Percentiles rank a stretch among this genome's conserved stretches.
Conservation (phyloP, 2,888 invertebrate genomes). For the Notodromas monacha region DNA sequence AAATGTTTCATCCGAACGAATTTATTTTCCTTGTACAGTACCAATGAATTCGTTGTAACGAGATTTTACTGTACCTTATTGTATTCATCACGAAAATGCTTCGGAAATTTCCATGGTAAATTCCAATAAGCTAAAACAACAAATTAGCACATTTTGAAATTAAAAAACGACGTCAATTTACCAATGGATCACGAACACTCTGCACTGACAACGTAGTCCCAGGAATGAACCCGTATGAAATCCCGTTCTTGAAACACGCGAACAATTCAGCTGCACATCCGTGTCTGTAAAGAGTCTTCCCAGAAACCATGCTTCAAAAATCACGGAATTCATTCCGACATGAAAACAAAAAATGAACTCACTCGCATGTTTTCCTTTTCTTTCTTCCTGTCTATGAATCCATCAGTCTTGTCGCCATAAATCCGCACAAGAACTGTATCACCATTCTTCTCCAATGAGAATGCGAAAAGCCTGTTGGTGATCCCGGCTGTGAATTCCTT, state of each 20-base stretch:
- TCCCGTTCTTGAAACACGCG: conserved; percentile 68
- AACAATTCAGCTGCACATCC: conserved; percentile 55
- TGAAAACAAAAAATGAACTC: too few relatives aligned
- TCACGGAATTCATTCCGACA: not conserved
- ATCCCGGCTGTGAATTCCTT: conserved; percentile 81
- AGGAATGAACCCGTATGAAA: conserved; percentile 49
- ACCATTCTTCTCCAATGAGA: conserved; percentile 22
- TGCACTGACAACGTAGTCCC: conserved; percentile 38
- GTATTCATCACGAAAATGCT: too few relatives aligned
- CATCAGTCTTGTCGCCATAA: conserved; percentile 71
- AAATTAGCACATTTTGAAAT: too few relatives aligned
- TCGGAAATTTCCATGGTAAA: too few relatives aligned
- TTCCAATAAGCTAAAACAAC: too few relatives aligned
- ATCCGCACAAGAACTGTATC: conserved; percentile 53
- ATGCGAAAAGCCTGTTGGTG: conserved; percentile 62
- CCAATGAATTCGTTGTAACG: too few relatives aligned
- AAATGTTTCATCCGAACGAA: too few relatives aligned
- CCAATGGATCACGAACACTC: conserved; percentile 25
- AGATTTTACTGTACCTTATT: too few relatives aligned
- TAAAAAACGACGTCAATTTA: too few relatives aligned
- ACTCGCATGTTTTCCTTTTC: conserved; percentile 20
- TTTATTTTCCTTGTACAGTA: too few relatives aligned
- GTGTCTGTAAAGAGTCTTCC: conserved; percentile 27
- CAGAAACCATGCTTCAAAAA: conserved; percentile 9
- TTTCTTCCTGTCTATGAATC: conserved; percentile 54